These are phyloP conservation scores for Euphysa ruthae DNA, from an alignment of 30 jellyfish, hydroid and myxozoan species.

Conservation along the genomic window DNA sequence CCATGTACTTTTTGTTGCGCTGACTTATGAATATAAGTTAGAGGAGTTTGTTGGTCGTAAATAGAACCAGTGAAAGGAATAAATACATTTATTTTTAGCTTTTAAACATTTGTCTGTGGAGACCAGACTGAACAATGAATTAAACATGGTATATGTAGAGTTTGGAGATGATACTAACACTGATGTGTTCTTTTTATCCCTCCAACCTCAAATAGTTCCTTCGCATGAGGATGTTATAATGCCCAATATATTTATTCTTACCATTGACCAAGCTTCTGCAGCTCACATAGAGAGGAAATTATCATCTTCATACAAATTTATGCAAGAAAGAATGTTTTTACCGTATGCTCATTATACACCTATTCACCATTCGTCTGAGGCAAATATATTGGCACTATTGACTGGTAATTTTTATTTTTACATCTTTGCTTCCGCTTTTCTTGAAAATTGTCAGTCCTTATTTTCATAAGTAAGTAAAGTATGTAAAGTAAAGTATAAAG, in stretches of 20 bases:
- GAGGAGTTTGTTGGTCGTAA: no score
- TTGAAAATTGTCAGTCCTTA: no score
- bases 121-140: conserved; percentile 4
- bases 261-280: conserved; percentile 33
- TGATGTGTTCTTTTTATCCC: neutral
- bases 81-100: no score
- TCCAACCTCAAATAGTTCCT: conserved; percentile 15
- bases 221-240: neutral
- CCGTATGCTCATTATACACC: neutral
- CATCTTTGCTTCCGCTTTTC: no score
- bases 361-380: neutral
- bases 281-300: conserved; percentile 36
- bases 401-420: neutral
- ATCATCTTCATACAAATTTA: conserved; percentile 4
- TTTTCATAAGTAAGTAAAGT: no score
- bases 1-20: no score
- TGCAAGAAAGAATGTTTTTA: conserved; percentile 21
- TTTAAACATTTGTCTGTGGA: no score
- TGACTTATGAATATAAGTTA: no score
- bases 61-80: no score
- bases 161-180: neutral
- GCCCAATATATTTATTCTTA: conserved; percentile 20
- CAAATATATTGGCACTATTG: conserved; percentile 5
- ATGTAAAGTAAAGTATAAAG: no score
- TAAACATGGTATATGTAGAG: neutral